Conservation (phyloP, 2,888 invertebrate species). For the Agelastica alni region DNA sequence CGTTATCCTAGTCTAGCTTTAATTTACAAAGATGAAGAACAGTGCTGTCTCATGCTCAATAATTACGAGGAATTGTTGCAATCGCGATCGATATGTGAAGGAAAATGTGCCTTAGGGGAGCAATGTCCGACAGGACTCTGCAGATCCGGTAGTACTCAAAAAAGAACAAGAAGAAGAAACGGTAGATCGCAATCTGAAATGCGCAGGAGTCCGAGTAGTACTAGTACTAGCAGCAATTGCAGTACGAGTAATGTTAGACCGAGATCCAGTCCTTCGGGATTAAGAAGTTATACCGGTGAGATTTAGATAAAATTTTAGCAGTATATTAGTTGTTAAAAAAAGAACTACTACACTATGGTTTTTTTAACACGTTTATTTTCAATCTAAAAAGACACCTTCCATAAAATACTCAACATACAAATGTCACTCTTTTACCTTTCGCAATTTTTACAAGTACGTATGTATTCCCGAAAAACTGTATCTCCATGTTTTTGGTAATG, state of each 20-base stretch:
- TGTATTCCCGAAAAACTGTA: too few species aligned
- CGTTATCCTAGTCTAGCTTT: conserved; percentile 80
- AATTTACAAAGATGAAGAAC: conserved; percentile 72
- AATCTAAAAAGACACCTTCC: too few species aligned
- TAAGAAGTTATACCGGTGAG: conserved; percentile 53
- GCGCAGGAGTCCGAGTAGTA: conserved; percentile 53
- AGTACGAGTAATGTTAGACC: conserved; percentile 60
- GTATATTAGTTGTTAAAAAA: too few species aligned
- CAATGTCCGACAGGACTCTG: conserved; percentile 83
- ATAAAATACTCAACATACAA: too few species aligned
- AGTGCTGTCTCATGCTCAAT: conserved; percentile 78
- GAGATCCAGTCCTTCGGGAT: conserved; percentile 78
- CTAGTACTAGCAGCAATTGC: conserved; percentile 40
- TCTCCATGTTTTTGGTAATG: too few species aligned
- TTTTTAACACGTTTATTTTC: too few species aligned
- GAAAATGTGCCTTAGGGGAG: conserved; percentile 81
- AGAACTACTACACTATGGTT: too few species aligned
- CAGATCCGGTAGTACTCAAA: conserved; percentile 45
- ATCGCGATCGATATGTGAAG: conserved; percentile 83
- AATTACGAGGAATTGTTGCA: conserved; percentile 82
- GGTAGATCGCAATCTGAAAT: conserved; percentile 49
- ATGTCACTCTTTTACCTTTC: too few species aligned
- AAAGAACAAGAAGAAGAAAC: conserved; percentile 43
- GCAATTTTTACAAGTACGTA: too few species aligned
- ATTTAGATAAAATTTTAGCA: too few species aligned